Percentiles rank a stretch among this genome's conserved stretches.
These are phyloP conservation scores for Himalopsyche phryganea DNA, from an alignment of 1,140 invertebrate genomes.

Conservation along the genomic window DNA sequence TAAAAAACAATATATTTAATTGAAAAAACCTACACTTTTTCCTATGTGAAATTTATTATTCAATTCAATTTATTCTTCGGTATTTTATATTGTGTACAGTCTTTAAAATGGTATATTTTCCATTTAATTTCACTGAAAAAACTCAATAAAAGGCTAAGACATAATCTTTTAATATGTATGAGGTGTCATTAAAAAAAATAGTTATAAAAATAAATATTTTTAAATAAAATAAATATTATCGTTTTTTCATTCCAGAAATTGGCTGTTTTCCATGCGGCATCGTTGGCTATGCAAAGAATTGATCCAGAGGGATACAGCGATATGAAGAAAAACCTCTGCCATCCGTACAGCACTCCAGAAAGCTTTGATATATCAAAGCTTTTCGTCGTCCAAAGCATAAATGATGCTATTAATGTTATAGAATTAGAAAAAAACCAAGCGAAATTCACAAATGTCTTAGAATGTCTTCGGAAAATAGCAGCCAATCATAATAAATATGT, in stretches of 20 bases:
- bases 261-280: slow-evolving; percentile 44
- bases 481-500: slow-evolving; percentile 6
- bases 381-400: slow-evolving; percentile 10
- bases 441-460: slow-evolving; percentile 12
- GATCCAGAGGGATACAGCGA: slow-evolving; percentile 34
- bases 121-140: no score
- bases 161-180: no score
- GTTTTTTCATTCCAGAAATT: slow-evolving; percentile 39
- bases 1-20: no score
- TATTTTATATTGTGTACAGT: no score
- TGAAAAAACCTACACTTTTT: no score
- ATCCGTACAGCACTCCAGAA: slow-evolving; percentile 19
- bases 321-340: slow-evolving; percentile 18
- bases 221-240: neutral
- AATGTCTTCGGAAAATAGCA: slow-evolving; percentile 4
- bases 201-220: no score
- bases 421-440: neutral
- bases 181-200: no score
- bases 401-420: slow-evolving; percentile 12
- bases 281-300: slow-evolving; percentile 40
- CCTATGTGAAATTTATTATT: no score
- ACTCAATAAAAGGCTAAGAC: no score
- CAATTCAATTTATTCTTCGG: no score
- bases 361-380: neutral
- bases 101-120: no score